Evolutionary conservation across 2,888 invertebrate genomes (phyloP).

Genomic region (Clanis bilineata): DNA sequence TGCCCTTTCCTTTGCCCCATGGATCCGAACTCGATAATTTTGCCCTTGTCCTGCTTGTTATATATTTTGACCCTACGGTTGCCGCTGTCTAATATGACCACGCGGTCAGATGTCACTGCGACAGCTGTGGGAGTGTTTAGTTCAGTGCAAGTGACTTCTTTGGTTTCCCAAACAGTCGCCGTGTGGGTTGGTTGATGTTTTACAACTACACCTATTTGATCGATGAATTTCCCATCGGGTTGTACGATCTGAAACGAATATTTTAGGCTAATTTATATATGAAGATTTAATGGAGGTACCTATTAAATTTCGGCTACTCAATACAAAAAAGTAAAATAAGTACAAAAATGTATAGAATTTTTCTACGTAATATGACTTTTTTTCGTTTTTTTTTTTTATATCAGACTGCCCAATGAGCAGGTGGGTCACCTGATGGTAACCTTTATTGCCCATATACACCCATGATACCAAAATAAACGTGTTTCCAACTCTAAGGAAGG

Average conservation of each 20-base stretch:
- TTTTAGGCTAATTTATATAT: neutral
- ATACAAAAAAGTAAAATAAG: too few relatives aligned
- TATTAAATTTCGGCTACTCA: too few relatives aligned
- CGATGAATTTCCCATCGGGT: slow-evolving; percentile 82
- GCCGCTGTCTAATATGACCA: slow-evolving; percentile 86
- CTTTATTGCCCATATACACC: too few relatives aligned
- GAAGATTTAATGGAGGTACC: neutral
- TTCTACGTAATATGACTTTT: too few relatives aligned
- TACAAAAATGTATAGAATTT: too few relatives aligned
- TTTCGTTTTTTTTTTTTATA: too few relatives aligned
- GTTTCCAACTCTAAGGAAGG: too few relatives aligned
- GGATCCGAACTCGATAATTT: slow-evolving; percentile 84
- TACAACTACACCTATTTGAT: slow-evolving; percentile 81
- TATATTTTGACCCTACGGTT: slow-evolving; percentile 86
- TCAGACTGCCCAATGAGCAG: too few relatives aligned
- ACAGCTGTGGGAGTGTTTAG: slow-evolving; percentile 88
- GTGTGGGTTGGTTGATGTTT: slow-evolving; percentile 52
- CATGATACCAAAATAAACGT: too few relatives aligned
- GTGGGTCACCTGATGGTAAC: too few relatives aligned
- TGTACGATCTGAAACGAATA: slow-evolving; percentile 65
- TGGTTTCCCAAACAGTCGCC: slow-evolving; percentile 57
- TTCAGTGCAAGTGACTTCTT: slow-evolving; percentile 70
- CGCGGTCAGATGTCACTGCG: slow-evolving; percentile 80
- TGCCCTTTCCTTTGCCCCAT: slow-evolving; percentile 86
- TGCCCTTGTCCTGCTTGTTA: slow-evolving; percentile 75